Conservation (phyloP, 2,113 vertebrate genomes). For the Helogale parvula region DNA sequence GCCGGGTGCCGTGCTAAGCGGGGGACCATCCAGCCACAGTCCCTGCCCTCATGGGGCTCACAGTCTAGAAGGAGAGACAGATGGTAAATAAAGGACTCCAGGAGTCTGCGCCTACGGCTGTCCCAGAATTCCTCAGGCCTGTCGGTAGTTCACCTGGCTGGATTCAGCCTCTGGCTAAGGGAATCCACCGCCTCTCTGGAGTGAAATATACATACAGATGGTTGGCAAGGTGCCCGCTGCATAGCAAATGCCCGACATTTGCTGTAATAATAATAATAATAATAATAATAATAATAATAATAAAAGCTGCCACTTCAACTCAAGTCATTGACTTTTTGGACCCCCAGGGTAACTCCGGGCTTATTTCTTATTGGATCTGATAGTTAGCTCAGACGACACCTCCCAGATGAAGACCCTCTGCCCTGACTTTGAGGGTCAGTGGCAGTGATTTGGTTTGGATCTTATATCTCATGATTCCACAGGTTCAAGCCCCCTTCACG, state of each 20-base stretch:
- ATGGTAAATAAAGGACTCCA: background rate
- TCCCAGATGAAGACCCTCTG: background rate
- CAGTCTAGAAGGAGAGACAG: background rate
- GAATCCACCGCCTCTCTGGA: background rate
- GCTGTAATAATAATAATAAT: background rate
- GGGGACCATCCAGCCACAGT: background rate
- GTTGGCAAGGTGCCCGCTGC: background rate
- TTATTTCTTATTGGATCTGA: background rate
- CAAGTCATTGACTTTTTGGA: background rate
- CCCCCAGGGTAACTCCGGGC: background rate
- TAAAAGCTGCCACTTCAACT: background rate
- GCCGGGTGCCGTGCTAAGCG: too few relatives aligned
- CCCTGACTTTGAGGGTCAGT: background rate
- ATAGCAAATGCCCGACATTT: accelerated
- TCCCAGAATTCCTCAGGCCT: background rate
- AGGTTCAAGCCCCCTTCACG: background rate
- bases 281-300: background rate
- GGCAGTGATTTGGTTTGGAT: background rate
- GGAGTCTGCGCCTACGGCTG: accelerated
- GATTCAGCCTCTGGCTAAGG: background rate
- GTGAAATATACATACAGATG: background rate
- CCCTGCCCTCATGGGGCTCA: background rate
- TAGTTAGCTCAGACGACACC: background rate
- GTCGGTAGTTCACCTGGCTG: background rate
- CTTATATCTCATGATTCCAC: background rate